A percentile compares a stretch with the other conserved stretches of the same genome.
Conservation (phyloP, 2,113 vertebrate genomes). For the Malaclemys terrapin region DNA sequence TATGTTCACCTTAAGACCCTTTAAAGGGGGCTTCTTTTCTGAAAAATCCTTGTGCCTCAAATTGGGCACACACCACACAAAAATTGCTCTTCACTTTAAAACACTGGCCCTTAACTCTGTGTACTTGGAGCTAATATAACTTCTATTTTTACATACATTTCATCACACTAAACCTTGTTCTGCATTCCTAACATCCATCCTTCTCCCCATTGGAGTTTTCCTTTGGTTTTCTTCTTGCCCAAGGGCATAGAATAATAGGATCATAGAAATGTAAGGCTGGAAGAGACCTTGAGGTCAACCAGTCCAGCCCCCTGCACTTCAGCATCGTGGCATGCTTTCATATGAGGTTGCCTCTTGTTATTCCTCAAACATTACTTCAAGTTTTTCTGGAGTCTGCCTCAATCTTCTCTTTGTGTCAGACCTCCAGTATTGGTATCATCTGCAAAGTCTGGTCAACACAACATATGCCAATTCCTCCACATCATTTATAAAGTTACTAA, state of each 20-base stretch:
- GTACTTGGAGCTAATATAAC: background rate
- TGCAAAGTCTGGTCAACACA: background rate
- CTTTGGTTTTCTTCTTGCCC: background rate
- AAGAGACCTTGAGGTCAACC: background rate
- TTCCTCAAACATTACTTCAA: background rate
- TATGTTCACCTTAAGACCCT: background rate
- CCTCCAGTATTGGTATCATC: background rate
- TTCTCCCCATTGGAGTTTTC: background rate
- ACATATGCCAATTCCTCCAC: background rate
- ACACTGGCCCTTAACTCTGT: background rate
- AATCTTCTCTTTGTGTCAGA: background rate
- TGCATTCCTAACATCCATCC: background rate
- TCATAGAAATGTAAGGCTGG: background rate
- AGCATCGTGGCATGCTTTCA: background rate
- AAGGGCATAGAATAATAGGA: background rate
- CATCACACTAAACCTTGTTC: background rate
- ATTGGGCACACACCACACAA: background rate
- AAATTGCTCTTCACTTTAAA: background rate
- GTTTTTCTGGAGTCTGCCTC: background rate
- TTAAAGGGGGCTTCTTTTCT: background rate
- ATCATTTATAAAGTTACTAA: background rate
- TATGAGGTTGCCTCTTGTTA: background rate
- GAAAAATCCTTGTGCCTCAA: background rate
- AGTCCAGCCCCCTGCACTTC: background rate
- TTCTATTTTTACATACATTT: background rate